Percentiles rank a stretch among this genome's conserved stretches.
Evolutionary conservation across 2,797 vertebrate genomes (phyloP).

Genomic region (Acanthurus lineatus): DNA sequence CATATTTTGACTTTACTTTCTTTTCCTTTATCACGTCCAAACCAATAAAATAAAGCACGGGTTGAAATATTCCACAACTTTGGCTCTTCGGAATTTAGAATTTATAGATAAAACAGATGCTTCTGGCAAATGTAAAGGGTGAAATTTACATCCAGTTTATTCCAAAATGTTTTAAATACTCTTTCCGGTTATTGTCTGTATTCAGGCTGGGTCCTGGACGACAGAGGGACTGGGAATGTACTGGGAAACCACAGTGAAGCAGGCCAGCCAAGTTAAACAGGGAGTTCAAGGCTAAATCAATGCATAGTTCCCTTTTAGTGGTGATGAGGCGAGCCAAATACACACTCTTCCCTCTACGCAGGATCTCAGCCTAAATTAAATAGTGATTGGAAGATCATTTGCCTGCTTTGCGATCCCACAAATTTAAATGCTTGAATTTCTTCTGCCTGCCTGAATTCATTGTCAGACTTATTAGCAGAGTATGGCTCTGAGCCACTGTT

Average conservation of each 20-base stretch:
- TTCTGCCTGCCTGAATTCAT: conserved; percentile 67
- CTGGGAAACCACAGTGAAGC: conserved; percentile 81
- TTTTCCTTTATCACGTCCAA: conserved; percentile 77
- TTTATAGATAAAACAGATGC: conserved; percentile 87
- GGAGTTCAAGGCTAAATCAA: conserved; percentile 85
- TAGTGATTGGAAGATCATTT: conserved; percentile 71
- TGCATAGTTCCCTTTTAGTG: conserved; percentile 84
- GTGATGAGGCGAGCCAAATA: conserved; percentile 76
- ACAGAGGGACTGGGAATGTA: conserved; percentile 77
- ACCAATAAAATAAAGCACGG: conserved; percentile 80
- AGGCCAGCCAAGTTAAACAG: conserved; percentile 84
- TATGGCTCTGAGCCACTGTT: conserved; percentile 79
- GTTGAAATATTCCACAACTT: conserved; percentile 81
- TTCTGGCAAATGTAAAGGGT: conserved; percentile 78
- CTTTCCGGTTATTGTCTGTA: conserved; percentile 85
- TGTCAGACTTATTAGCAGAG: conserved; percentile 74
- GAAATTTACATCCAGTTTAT: conserved; percentile 84
- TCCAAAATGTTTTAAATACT: conserved; percentile 85
- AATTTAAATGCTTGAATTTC: conserved; percentile 66
- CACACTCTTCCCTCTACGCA: conserved; percentile 64
- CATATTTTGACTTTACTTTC: conserved; percentile 67
- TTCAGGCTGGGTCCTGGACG: conserved; percentile 73
- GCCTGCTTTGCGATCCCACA: conserved; percentile 63
- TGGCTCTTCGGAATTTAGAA: conserved; percentile 66
- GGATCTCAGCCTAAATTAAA: conserved; percentile 72